phyloP scores from a whole-genome alignment of 2,113 vertebrate genomes.

The Leucosticte australis region DNA sequence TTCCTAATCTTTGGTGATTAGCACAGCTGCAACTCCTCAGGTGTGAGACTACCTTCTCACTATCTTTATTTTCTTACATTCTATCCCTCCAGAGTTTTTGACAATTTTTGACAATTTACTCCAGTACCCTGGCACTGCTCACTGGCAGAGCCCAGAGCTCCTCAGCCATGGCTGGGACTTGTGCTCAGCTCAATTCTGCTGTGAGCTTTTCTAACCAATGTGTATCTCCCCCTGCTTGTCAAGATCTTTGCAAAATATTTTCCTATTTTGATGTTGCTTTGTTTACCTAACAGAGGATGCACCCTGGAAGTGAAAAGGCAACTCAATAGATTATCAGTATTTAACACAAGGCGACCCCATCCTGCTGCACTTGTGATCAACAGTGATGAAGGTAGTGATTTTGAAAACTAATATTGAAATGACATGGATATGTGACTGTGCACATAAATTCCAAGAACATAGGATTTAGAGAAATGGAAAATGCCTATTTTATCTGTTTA shows the following conservation, averaged over 20 bases:
- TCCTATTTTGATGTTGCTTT: not conserved
- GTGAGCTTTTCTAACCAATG: not conserved
- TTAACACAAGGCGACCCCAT: not conserved
- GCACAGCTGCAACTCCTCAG: too few species aligned
- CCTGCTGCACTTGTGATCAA: not conserved
- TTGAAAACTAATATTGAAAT: not conserved
- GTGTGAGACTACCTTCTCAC: too few species aligned
- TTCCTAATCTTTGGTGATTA: too few species aligned
- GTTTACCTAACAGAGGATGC: not conserved
- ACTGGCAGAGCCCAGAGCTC: not conserved
- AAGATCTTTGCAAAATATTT: not conserved
- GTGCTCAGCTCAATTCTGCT: not conserved
- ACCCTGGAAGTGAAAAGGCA: not conserved
- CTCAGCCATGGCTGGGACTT: not conserved
- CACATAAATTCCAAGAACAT: not conserved
- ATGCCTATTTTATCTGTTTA: not conserved
- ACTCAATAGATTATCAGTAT: not conserved
- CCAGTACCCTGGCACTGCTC: not conserved
- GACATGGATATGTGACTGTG: not conserved
- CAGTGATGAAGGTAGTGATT: not conserved
- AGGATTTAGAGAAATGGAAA: not conserved
- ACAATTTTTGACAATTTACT: slow-evolving; percentile 1
- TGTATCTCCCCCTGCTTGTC: not conserved
- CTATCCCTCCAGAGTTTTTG: too few species aligned
- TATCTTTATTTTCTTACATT: too few species aligned